A percentile compares a stretch with the other conserved stretches of the same genome.
These are phyloP conservation scores for Alfaro cultratus DNA, from an alignment of 2,797 vertebrate species.

Conservation along the genomic window DNA sequence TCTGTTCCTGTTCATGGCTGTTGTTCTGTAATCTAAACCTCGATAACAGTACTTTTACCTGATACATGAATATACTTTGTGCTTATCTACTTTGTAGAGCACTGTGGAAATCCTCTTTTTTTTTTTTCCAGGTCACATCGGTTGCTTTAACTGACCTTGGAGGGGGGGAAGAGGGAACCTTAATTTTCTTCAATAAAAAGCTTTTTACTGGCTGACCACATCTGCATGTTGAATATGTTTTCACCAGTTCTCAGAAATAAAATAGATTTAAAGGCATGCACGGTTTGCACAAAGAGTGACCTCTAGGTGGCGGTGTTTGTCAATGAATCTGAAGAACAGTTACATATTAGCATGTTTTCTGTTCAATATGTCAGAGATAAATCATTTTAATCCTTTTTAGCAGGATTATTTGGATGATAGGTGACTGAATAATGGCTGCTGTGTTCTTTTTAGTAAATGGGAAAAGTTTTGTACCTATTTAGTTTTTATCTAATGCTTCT, in stretches of 20 bases:
- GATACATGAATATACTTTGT: conserved; percentile 37
- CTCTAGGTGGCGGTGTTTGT: conserved; percentile 76
- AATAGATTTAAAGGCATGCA: background rate
- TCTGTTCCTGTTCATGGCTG: conserved; percentile 27
- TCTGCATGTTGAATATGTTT: conserved; percentile 45
- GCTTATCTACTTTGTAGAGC: conserved; percentile 63
- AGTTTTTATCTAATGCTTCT: background rate
- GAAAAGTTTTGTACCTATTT: background rate
- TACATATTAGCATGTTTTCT: background rate
- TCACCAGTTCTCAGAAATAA: conserved; percentile 22
- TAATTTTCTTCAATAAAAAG: conserved; percentile 60
- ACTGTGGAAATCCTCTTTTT: conserved; percentile 68
- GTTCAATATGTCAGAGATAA: background rate
- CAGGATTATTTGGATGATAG: background rate
- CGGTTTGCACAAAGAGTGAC: conserved; percentile 9
- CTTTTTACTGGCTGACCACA: conserved; percentile 53
- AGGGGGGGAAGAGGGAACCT: background rate
- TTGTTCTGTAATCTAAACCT: conserved; percentile 48
- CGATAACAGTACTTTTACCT: conserved; percentile 47
- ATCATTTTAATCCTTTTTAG: background rate
- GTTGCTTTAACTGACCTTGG: conserved; percentile 9
- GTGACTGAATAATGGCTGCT: background rate
- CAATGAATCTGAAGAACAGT: conserved; percentile 13
- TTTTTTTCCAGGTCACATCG: conserved; percentile 45
- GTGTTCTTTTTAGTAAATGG: background rate